Evolutionary conservation across 30 jellyfish, hydroid and myxozoan species (phyloP), one percentile per base, ranked within the genome.

Genomic region (Cassiopea andromeda): DNA sequence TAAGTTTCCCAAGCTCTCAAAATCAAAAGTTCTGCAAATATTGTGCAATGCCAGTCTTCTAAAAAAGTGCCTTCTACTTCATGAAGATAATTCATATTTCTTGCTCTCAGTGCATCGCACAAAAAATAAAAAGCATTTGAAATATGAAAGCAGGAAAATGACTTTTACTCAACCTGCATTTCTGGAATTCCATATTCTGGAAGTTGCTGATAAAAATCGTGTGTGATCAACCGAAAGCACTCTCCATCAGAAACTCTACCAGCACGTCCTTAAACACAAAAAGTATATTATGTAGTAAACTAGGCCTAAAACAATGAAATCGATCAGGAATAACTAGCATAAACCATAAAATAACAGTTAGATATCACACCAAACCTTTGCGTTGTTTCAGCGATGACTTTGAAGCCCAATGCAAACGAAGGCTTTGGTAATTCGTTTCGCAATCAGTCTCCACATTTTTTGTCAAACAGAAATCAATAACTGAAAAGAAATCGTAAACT

Each of bases 231-330:
- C 70, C 99, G 90, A 73, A 87, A 97, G 75, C 99, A 97, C 57
- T 85, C 84, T 7, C 99, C 99, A 72, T 85, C 94, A 46, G 98
- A 88, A 10, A 97, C 98, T 69, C 99, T 94, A 44, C 99, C 99
- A 87, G 99, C 99, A 49, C 99, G 97, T 1, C 99, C 99, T 95
- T 58, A 16, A 8, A 60, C 57, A 85, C 2, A 77, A 75, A 64
- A 45, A 5, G 69, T 61, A 1, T 7, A 0, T 1, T 2, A 59
- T 2, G 15, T 58, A 48, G 49, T 44, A 80, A 8, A 8, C 43
- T 61, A 13, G 43, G 19, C 7, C 10, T 61, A 27, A 14, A 4
- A 61, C 2, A 57, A 57, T 57, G 12, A 61, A 4, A 61, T 61
- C 4, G 2, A 8, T 61, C 19, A 13, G 7, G 43, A 61, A 8